phyloP scores from a whole-genome alignment of 2,113 vertebrate genomes.

The Neopipo cinnamomea region DNA sequence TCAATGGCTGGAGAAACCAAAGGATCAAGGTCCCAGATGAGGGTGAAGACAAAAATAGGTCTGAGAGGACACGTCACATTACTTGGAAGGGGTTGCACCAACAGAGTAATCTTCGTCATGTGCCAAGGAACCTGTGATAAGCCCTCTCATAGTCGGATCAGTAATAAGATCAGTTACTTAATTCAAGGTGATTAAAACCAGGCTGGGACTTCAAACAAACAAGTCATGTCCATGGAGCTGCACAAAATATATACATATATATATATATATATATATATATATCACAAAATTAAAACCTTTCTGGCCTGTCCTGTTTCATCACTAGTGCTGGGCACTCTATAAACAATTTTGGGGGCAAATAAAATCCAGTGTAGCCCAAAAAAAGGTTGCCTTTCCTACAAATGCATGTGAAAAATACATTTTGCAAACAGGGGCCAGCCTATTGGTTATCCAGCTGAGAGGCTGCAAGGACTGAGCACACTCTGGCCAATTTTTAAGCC shows the following conservation, averaged over 20 bases:
- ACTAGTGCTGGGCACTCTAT: background rate
- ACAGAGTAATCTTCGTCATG: background rate
- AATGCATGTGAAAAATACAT: background rate
- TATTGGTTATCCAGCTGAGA: background rate
- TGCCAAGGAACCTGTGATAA: constrained; percentile 54
- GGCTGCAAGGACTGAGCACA: accelerated
- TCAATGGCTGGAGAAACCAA: background rate
- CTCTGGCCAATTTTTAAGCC: background rate
- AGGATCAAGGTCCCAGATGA: background rate
- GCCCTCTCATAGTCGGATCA: constrained; percentile 37
- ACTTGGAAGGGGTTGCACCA: background rate
- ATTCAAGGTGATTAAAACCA: constrained; percentile 51
- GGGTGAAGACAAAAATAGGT: background rate
- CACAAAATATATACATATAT: background rate
- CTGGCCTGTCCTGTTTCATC: background rate
- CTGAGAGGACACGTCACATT: background rate
- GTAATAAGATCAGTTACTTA: constrained; percentile 60
- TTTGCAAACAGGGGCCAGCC: background rate
- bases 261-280: background rate
- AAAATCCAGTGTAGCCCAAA: background rate
- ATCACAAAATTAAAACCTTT: background rate
- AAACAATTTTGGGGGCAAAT: background rate
- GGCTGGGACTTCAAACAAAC: background rate
- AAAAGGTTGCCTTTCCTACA: background rate
- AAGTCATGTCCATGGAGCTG: background rate